Base-by-base conservation (phyloP, 2,113 vertebrate species). In the Willisornis vidua region DNA sequence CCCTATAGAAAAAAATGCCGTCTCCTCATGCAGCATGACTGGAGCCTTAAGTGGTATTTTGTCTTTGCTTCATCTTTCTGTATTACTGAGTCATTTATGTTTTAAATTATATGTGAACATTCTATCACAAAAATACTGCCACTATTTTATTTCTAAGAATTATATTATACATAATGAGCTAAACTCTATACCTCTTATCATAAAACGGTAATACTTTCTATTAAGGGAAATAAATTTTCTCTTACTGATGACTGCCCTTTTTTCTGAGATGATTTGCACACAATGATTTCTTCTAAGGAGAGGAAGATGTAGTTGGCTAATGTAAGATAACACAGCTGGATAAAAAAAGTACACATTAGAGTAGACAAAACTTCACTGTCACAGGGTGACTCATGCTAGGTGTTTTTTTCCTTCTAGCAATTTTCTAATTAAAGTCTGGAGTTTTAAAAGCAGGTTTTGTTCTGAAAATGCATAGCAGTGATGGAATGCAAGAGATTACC, bases 101-200 rank as follows among this genome's bases (percentile, higher is more conserved):
- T 94, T 92, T 29, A 79, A 92, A 80, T 86, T 22, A 61, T 39
- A 85, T 19, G 8, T 58, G 75, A 94, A 85, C 5, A 51, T 6
- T 24, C 51, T 89, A 67, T 62, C 51, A 83, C 37, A 82, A 76
- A 91, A 92, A 76, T 35, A 93, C 90, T 86, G n/a, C 12, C 28
- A 80, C 17, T 61, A 62, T 90, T 88, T 92, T 83, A 76, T 95
- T 95, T 94, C 78, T 80, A 79, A 83, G 45, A 14, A 29, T 65
- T 88, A n/a, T 33, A 81, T 94, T 94, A 71, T 10, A 78, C 4
- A 72, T 85, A 87, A 87, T 73, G 49, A 90, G 49, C 19, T 80
- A 85, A 85, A 73, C 1, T 2, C 31, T 70, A 46, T 19, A 82
- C 58, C 41, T 92, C 17, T 67, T 74, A 77, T 8, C 52, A 93